phyloP scores from a whole-genome alignment of 53 echinoderm and acorn worm species.

The Antedon mediterranea region DNA sequence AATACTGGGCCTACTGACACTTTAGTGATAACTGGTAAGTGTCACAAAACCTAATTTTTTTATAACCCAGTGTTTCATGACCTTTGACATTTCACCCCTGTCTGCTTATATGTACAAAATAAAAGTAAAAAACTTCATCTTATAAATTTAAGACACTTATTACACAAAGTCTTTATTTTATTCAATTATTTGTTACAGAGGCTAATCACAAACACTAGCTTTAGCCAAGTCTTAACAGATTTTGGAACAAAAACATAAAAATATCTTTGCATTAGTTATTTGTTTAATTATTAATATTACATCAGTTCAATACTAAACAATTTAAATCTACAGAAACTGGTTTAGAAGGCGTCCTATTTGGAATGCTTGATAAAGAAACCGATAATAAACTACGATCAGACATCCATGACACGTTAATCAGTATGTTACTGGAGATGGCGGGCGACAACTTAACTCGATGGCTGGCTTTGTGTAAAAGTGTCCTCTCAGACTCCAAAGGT shows the following conservation, averaged over 20 bases:
- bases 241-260: too few species aligned
- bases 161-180: too few species aligned
- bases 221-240: too few species aligned
- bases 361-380: slow-evolving; percentile 86
- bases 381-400: slow-evolving; percentile 61
- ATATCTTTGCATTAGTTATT: too few species aligned
- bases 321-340: slow-evolving; percentile 81
- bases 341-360: slow-evolving; percentile 68
- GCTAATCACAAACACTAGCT: too few species aligned
- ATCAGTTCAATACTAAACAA: neutral
- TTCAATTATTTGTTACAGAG: too few species aligned
- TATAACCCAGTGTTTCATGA: too few species aligned
- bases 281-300: too few species aligned
- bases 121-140: too few species aligned
- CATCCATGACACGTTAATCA: slow-evolving; percentile 88
- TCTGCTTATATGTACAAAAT: too few species aligned
- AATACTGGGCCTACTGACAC: slow-evolving; percentile 17
- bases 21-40: slow-evolving; percentile 26
- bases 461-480: slow-evolving; percentile 72
- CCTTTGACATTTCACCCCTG: too few species aligned
- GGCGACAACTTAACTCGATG: slow-evolving; percentile 65
- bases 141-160: too few species aligned
- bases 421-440: slow-evolving; percentile 85
- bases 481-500: slow-evolving; percentile 91
- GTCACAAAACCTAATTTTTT: neutral